Evolutionary conservation across 2,888 invertebrate species (phyloP).

Genomic region (Lacanobia oleracea): DNA sequence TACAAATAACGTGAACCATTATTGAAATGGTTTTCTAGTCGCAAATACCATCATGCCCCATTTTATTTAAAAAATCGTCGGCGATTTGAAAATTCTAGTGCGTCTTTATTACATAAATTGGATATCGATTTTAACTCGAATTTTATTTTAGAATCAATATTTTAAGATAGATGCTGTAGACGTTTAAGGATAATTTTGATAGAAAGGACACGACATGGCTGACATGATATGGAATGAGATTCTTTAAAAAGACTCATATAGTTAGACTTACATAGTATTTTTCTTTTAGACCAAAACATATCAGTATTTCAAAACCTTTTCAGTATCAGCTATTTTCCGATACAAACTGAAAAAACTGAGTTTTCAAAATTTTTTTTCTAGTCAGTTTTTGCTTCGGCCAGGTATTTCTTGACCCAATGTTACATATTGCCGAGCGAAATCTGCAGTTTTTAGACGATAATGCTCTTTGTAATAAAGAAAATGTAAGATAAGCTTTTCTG

Average conservation of each 20-base stretch:
- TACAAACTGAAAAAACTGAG: neutral
- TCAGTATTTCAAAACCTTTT: neutral
- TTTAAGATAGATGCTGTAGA: neutral
- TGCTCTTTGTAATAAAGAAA: conserved; percentile 12
- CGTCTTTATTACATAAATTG: conserved; percentile 42
- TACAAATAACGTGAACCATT: conserved; percentile 7
- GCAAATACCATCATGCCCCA: conserved; percentile 7
- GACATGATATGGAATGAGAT: neutral
- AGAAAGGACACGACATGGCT: neutral
- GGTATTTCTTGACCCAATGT: conserved; percentile 25
- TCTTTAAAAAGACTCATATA: neutral
- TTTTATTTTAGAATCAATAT: conserved; percentile 21
- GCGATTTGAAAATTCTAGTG: conserved; percentile 6
- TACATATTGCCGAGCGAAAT: neutral
- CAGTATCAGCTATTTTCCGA: neutral
- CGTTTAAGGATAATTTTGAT: neutral
- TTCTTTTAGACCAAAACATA: neutral
- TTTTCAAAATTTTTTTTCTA: conserved; percentile 2
- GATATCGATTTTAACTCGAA: neutral
- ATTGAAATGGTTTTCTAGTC: neutral
- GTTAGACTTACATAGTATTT: neutral
- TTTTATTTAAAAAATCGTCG: conserved; percentile 15
- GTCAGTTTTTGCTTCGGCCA: neutral
- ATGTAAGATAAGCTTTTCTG: conserved; percentile 12
- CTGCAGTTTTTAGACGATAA: neutral